phyloP scores from a whole-genome alignment of 2,113 vertebrate species.

The Pyrgilauda ruficollis region DNA sequence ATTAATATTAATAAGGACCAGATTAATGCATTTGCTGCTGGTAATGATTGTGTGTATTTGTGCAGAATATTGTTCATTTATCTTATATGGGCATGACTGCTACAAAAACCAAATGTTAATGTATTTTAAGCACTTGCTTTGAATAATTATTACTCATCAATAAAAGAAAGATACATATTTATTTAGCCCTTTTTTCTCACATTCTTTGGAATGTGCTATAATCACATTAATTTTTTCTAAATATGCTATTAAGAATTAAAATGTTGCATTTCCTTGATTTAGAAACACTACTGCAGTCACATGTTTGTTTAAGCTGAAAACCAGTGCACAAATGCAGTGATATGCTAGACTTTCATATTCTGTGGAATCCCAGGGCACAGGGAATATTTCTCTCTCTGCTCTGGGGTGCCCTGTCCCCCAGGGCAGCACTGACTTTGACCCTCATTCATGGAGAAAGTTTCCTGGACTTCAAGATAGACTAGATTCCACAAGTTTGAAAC shows the following conservation, averaged over 20 bases:
- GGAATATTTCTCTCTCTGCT: no score
- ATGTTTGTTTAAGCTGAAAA: background rate
- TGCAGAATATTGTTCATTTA: background rate
- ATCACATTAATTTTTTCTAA: background rate
- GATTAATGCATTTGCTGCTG: background rate
- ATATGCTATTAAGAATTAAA: background rate
- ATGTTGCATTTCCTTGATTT: background rate
- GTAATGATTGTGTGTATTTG: background rate
- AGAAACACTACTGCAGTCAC: background rate
- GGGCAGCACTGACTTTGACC: no score
- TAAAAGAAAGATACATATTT: background rate
- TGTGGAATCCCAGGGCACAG: no score
- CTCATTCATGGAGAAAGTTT: no score
- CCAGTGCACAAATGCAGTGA: background rate
- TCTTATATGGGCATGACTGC: background rate
- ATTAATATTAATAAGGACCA: background rate
- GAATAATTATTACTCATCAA: background rate
- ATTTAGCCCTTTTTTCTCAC: background rate
- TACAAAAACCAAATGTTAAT: background rate
- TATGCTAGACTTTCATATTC: background rate
- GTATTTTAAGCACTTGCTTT: background rate
- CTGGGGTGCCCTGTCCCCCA: no score
- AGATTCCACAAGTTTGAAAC: no score
- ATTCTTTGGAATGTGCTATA: background rate
- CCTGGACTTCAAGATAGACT: no score